Conservation (phyloP, 2,113 vertebrate species). For the Setophaga petechia region DNA sequence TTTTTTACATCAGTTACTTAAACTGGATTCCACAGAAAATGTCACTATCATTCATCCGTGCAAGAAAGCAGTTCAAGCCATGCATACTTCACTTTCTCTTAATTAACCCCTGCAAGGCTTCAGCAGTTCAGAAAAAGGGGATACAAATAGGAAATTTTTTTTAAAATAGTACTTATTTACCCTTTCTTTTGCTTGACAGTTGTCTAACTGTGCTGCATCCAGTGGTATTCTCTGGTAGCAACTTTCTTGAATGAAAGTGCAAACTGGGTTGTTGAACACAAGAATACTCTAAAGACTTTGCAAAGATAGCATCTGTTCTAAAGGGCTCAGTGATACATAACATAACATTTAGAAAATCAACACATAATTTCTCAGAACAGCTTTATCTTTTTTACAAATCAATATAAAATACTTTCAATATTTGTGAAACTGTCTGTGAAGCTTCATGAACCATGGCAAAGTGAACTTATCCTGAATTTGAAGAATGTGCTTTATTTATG, state of each 20-base stretch:
- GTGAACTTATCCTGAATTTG: background rate
- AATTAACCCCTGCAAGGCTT: background rate
- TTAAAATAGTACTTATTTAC: background rate
- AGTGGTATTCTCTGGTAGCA: background rate
- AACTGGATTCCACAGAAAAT: background rate
- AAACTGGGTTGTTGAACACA: background rate
- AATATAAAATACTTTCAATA: background rate
- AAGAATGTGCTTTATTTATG: background rate
- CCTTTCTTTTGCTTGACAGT: slow-evolving; percentile 9
- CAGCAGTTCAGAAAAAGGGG: background rate
- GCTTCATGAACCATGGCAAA: background rate
- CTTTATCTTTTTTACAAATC: background rate
- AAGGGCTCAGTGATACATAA: background rate
- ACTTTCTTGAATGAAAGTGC: slow-evolving; percentile 6
- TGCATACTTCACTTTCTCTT: background rate
- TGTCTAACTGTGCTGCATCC: background rate
- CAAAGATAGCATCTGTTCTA: slow-evolving; percentile 21
- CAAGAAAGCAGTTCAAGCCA: background rate
- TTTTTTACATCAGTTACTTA: background rate
- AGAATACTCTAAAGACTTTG: background rate
- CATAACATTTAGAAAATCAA: background rate
- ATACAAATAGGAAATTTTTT: background rate
- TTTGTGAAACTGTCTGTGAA: background rate
- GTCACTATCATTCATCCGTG: background rate
- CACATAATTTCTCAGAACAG: background rate